Evolutionary conservation across 2,113 vertebrate species (phyloP).

Genomic region (Lophochroa leadbeateri): DNA sequence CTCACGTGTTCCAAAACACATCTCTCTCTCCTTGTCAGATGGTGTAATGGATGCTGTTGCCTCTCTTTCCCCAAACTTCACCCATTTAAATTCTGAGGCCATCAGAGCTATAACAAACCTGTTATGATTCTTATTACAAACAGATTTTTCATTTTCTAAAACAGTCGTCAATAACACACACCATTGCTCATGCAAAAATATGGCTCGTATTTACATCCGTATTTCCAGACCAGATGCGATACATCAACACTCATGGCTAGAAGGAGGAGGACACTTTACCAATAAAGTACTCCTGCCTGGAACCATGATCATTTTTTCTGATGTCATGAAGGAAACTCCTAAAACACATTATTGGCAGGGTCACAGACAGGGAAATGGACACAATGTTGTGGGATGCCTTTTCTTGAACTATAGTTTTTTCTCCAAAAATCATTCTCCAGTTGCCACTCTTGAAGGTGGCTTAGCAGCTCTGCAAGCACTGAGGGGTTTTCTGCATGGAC

Average conservation of each 20-base stretch:
- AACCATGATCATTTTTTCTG: background rate
- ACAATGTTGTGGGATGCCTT: background rate
- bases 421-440: background rate
- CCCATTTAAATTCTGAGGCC: background rate
- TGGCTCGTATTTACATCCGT: background rate
- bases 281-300: background rate
- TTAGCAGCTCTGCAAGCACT: background rate
- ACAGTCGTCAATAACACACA: background rate
- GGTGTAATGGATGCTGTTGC: background rate
- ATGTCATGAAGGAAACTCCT: background rate
- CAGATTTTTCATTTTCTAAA: constrained; percentile 58
- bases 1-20: background rate
- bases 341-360: background rate
- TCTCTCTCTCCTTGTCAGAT: background rate
- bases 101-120: background rate
- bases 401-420: background rate
- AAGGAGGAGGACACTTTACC: background rate
- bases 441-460: background rate
- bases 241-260: background rate
- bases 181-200: constrained; percentile 2
- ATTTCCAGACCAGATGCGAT: constrained; percentile 35
- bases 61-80: background rate
- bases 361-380: background rate
- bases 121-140: background rate
- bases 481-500: background rate